Evolutionary conservation across 2,797 vertebrate species (phyloP), one percentile per base, ranked within the genome.

Genomic region (Enteromius viviparus): DNA sequence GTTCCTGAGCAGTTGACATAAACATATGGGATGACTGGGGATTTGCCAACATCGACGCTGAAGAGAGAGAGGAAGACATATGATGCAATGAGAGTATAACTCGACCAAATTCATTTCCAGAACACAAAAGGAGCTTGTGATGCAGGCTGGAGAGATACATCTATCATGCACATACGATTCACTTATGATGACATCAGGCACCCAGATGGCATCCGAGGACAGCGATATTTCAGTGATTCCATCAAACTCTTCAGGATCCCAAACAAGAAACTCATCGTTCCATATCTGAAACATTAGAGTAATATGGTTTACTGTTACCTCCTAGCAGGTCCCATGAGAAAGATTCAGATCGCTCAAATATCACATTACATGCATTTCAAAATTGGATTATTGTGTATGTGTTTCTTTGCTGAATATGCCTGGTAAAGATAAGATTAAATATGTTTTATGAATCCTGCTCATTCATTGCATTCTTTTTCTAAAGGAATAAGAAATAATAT

Each of bases 201-300:
- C 92, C 97, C 96, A 97, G 89, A 98, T 93, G 77, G 93, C 92
- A 26, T 94, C 95, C 23, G 95, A 94, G 5, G 95, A 94, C 78
- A 97, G 89, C 0, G 96, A 97, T 88, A 97, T 94, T 88, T 96
- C 96, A 69, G 88, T 94, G 87, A 97, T 97, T 2, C 94, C 95
- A 82, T 97, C 96, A 85, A 96, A 97, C 81, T 95, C 92, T 23
- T 94, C 95, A 0, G 96, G 94, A 86, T 97, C 95, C 96, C 96
- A 98, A 51, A 95, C 93, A 79, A 97, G 92, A 91, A 97, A 96
- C 86, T 97, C 95, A 84, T 97, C 96, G 0, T 90, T 94, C 97
- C 96, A 97, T 82, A 96, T 93, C 96, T 97, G 91, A 84, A 88
- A 87, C 79, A 64, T 70, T 65, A 84, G 34, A 17, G 71, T 34